phyloP scores from a whole-genome alignment of 2,113 vertebrate genomes.

The Mesitornis unicolor region DNA sequence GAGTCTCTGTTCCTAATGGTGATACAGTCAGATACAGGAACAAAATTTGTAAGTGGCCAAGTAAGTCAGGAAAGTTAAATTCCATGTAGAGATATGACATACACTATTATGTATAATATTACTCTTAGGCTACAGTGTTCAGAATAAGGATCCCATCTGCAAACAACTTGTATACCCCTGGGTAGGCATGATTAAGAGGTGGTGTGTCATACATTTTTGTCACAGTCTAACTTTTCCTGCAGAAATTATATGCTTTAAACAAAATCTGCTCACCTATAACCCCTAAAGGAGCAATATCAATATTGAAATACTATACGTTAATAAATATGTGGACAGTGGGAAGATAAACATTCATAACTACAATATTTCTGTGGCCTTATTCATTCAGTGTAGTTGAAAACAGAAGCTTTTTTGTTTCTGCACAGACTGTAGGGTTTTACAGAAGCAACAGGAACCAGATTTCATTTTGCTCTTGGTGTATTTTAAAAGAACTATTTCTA shows the following conservation, averaged over 20 bases:
- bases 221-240: not conserved
- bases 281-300: not conserved
- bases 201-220: not conserved
- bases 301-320: not conserved
- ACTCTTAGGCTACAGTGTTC: not conserved
- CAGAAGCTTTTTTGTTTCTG: not conserved
- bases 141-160: not conserved
- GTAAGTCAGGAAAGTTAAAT: not conserved
- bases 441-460: not conserved
- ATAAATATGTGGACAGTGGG: not conserved
- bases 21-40: not conserved
- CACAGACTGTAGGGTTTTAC: not conserved
- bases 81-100: not conserved
- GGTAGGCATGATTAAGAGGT: not conserved
- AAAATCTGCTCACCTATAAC: not conserved
- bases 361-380: not conserved
- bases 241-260: not conserved
- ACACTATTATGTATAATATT: not conserved
- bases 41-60: not conserved
- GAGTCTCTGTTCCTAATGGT: not conserved
- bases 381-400: not conserved
- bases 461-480: not conserved
- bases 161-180: not conserved
- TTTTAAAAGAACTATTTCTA: not conserved
- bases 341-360: not conserved